Evolutionary conservation across 2,797 vertebrate genomes (phyloP), one percentile per base, ranked within the genome.

Genomic region (Loris lydekkerianus): DNA sequence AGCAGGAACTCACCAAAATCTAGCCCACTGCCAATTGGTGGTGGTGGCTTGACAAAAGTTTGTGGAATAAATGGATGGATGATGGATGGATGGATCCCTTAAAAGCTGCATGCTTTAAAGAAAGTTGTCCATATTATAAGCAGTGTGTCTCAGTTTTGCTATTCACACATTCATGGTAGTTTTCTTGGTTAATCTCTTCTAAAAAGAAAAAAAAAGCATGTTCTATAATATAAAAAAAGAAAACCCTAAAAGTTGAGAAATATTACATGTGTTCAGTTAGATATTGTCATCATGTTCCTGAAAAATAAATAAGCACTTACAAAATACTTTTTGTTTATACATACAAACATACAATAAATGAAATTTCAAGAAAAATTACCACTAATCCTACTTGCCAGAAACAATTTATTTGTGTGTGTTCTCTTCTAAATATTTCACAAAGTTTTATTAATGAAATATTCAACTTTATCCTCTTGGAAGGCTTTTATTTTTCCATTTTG

Each of bases 391-490:
- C 29, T 65, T 85, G 53, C 27, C 58, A 27, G 65, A 82, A 93
- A 40, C 31, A 63, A 63, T 85, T 80, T 31, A 43, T 56, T 84
- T 94, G 70, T 85, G 5, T 77, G 65, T 77, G 43, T 89, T 96
- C 11, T 89, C 43, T 91, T 96, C 40, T 23, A 95, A 95, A 53
- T 85, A 96, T 69, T 87, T 93, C 21, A 69, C 87, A 61, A 70
- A n/a, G 29, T 85, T 91, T 81, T 77, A 46, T 70, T 86, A 76
- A 9, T 89, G 25, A 94, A 94, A 76, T 80, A 83, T 56, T 91
- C 53, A 77, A 37, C 92, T 95, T 92, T 87, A 4, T 91, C 34
- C 40, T 63, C 40, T 65, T 65, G 37, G 43, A 73, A 31, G 46
- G 17, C 56, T 72, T 86, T 89, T 89, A 27, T 80, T 87, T 95